phyloP scores from a whole-genome alignment of 1,140 invertebrate genomes.

The Drosophila funebris region DNA sequence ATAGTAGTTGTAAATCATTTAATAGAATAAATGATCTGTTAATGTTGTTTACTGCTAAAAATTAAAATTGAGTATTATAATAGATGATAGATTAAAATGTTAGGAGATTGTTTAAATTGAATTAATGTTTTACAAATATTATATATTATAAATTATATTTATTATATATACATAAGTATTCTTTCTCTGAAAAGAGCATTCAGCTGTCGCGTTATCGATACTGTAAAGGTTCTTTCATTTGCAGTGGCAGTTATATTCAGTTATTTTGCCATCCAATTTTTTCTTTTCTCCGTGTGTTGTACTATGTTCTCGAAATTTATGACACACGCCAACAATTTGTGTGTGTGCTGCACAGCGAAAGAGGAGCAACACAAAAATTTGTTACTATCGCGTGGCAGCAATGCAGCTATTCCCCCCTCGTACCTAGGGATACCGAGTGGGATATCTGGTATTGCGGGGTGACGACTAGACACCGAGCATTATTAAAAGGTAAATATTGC shows the following conservation, averaged over 20 bases:
- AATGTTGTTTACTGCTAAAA: too few species aligned
- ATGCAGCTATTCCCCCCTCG: constrained; percentile 23
- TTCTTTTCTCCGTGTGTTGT: neutral
- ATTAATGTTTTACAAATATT: too few species aligned
- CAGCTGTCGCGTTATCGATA: neutral
- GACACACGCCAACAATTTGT: constrained; percentile 63
- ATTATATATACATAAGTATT: too few species aligned
- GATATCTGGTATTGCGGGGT: constrained; percentile 30
- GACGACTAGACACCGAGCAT: constrained; percentile 57
- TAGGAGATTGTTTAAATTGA: too few species aligned
- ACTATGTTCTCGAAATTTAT: constrained; percentile 64
- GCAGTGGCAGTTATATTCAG: constrained; percentile 38
- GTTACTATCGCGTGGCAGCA: constrained; percentile 46
- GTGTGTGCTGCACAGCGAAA: constrained; percentile 43
- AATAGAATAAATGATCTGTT: too few species aligned
- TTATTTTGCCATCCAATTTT: constrained; percentile 41
- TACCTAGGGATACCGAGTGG: neutral
- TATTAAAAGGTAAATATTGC: constrained; percentile 79
- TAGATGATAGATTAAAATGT: too few species aligned
- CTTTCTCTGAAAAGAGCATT: constrained; percentile 21
- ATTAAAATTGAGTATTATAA: too few species aligned
- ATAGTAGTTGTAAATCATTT: too few species aligned
- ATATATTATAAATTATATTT: neutral
- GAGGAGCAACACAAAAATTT: constrained; percentile 30
- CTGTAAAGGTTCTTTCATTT: constrained; percentile 33